These are phyloP conservation scores for Podarcis muralis DNA, from an alignment of 2,113 vertebrate genomes.

Conservation along the genomic window DNA sequence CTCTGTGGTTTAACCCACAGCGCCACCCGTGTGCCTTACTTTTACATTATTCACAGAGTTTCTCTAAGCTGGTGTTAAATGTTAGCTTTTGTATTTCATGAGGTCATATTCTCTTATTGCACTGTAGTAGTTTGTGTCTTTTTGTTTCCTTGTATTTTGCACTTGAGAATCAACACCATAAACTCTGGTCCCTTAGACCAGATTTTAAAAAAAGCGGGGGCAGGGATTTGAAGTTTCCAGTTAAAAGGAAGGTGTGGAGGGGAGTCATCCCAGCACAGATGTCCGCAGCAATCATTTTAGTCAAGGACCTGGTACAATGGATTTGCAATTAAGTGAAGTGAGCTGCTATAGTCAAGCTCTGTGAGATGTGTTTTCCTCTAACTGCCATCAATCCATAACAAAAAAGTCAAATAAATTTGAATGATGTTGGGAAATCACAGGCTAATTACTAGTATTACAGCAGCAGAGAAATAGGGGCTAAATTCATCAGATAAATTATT, in stretches of 20 bases:
- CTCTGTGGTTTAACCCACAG: no score
- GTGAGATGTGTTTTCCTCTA: conserved; percentile 10
- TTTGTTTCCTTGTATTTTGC: background rate
- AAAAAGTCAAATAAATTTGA: conserved; percentile 42
- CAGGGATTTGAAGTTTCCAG: background rate
- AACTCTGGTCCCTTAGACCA: background rate
- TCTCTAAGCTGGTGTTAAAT: background rate
- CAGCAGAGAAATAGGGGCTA: conserved; percentile 31
- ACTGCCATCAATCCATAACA: conserved; percentile 10
- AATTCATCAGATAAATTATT: conserved; percentile 33
- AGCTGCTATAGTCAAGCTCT: background rate
- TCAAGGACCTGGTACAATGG: background rate
- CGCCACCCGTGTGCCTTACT: background rate
- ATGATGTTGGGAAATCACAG: conserved; percentile 30
- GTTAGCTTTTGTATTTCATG: background rate
- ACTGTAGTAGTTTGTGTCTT: no score
- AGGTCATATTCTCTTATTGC: background rate
- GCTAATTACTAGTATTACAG: conserved; percentile 37
- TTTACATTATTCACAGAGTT: background rate
- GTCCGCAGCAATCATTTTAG: background rate
- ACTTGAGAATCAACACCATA: background rate
- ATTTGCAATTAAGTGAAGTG: conserved; percentile 20
- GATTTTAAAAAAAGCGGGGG: background rate
- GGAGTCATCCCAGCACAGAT: background rate
- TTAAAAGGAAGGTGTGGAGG: background rate